Evolutionary conservation across 1,140 invertebrate genomes (phyloP).

Genomic region (Lineus longissimus): DNA sequence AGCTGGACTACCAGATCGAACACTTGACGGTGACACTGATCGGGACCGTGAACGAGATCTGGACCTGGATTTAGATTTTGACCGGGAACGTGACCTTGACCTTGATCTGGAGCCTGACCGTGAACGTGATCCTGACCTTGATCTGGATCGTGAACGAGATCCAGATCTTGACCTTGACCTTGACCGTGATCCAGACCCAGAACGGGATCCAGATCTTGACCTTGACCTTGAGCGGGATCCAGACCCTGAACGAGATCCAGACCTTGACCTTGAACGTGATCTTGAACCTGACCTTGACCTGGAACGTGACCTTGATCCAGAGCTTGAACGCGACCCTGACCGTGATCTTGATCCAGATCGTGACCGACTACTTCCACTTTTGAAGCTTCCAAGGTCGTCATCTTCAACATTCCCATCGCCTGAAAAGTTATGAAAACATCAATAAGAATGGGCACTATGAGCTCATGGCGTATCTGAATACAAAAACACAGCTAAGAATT

Average conservation of each 20-base stretch:
- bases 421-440: no score
- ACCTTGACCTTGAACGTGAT: no score
- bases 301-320: no score
- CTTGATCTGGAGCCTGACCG: neutral
- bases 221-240: neutral
- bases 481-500: no score
- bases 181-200: neutral
- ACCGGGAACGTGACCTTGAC: neutral
- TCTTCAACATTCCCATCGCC: no score
- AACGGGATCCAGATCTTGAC: neutral
- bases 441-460: neutral
- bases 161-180: neutral
- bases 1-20: constrained; percentile 22
- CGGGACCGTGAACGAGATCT: constrained; percentile 35
- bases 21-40: constrained; percentile 15
- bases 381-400: no score
- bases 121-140: neutral
- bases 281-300: no score
- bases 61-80: constrained; percentile 16
- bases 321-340: no score
- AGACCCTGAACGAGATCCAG: no score
- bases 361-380: no score
- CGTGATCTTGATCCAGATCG: no score
- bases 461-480: no score
- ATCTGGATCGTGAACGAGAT: neutral